phyloP scores from a whole-genome alignment of 2,888 invertebrate species.

The Tenthredo scrophulariae region DNA sequence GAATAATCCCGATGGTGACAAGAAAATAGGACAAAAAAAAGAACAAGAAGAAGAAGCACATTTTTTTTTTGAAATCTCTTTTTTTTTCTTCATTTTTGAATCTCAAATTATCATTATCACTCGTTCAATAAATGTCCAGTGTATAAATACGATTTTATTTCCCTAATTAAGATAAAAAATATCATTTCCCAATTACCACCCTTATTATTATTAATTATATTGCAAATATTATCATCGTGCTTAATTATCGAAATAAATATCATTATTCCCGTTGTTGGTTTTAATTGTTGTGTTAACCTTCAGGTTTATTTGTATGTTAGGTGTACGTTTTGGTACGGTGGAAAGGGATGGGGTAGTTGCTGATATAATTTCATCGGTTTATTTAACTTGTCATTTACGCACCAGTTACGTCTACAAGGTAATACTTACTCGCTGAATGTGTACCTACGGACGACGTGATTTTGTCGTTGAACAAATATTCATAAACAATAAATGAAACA shows the following conservation, averaged over 20 bases:
- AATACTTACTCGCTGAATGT: not conserved
- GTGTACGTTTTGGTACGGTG: not conserved
- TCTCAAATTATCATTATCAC: no score
- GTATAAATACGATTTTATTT: not conserved
- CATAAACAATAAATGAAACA: not conserved
- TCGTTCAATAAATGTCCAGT: no score
- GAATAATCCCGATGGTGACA: not conserved
- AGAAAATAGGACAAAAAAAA: not conserved
- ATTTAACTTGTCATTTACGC: conserved; percentile 16
- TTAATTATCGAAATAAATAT: not conserved
- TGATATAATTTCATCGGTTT: not conserved
- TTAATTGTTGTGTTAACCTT: not conserved
- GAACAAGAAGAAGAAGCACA: not conserved
- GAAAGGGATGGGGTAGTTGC: not conserved
- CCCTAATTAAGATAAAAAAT: not conserved
- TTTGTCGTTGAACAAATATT: not conserved
- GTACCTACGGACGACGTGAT: not conserved
- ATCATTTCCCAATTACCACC: not conserved
- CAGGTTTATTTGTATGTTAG: no score
- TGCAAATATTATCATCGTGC: not conserved
- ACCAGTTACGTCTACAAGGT: not conserved
- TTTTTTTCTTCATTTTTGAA: no score
- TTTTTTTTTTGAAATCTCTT: no score
- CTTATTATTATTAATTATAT: not conserved
- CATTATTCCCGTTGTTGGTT: not conserved